phyloP scores from a whole-genome alignment of 53 echinoderm and acorn worm genomes.

The Arbacia lixula region DNA sequence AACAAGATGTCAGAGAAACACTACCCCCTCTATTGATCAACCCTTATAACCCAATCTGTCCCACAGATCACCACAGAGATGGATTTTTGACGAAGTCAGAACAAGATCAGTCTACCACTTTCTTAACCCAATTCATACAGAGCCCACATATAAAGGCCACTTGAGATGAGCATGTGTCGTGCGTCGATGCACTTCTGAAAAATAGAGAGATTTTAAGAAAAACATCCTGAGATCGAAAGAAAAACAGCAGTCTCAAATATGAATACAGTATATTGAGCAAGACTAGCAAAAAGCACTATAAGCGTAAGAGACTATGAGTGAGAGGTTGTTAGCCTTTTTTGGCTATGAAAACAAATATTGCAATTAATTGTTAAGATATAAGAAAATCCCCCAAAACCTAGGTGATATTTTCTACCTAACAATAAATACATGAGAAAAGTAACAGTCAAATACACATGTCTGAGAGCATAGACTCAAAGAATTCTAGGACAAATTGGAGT shows the following conservation, averaged over 20 bases:
- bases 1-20: constrained; percentile 17
- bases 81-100: constrained; percentile 52
- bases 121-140: constrained; percentile 55
- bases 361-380: no score
- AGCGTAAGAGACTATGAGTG: no score
- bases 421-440: no score
- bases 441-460: neutral
- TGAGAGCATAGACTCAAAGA: neutral
- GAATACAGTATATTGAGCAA: no score
- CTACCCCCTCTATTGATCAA: constrained; percentile 50
- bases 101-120: constrained; percentile 31
- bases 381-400: no score
- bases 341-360: no score
- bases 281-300: no score
- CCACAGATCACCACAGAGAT: constrained; percentile 11
- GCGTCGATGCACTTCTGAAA: neutral
- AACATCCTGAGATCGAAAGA: no score
- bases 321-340: no score
- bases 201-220: constrained; percentile 39
- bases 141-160: constrained; percentile 36
- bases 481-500: constrained; percentile 38
- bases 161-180: constrained; percentile 13
- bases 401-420: no score
- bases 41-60: constrained; percentile 37
- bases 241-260: no score